Evolutionary conservation across 2,113 vertebrate genomes (phyloP).

Genomic region (Heterocephalus glaber): DNA sequence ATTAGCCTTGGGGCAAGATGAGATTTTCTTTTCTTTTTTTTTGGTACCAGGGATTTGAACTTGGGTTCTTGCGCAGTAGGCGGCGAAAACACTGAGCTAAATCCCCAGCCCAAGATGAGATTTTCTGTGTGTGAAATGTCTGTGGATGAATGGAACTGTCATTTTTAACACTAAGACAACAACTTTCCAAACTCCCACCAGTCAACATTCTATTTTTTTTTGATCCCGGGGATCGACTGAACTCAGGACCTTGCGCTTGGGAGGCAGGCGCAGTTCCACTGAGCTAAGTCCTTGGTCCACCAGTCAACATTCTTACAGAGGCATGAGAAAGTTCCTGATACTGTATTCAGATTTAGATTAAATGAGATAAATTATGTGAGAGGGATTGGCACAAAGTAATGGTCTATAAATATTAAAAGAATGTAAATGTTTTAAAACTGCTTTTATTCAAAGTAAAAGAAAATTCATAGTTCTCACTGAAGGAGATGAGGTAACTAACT

Average conservation of each 20-base stretch:
- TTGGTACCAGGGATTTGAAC: too few species aligned
- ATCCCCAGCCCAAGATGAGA: conserved; percentile 59
- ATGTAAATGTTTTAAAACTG: conserved; percentile 41
- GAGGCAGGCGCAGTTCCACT: too few species aligned
- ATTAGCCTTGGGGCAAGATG: conserved; percentile 64
- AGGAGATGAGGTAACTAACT: conserved; percentile 47
- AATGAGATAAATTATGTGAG: conserved; percentile 46
- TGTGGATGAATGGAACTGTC: conserved; percentile 26
- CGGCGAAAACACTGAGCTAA: too few species aligned
- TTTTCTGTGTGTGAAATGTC: conserved; percentile 31
- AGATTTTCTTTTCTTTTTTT: too few species aligned
- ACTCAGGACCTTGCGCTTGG: too few species aligned
- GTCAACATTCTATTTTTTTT: neutral
- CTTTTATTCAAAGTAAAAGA: conserved; percentile 45
- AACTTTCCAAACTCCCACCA: conserved; percentile 32
- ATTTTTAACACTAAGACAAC: conserved; percentile 44
- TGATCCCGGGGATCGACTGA: too few species aligned
- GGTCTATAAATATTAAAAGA: conserved; percentile 52
- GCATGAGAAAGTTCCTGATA: neutral
- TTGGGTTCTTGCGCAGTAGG: too few species aligned
- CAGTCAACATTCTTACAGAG: neutral
- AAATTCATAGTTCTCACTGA: conserved; percentile 30
- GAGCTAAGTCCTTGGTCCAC: too few species aligned
- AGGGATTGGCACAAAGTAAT: conserved; percentile 31
- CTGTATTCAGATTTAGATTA: conserved; percentile 40